phyloP scores from a whole-genome alignment of 2,888 invertebrate species.

The Leptura quadrifasciata region DNA sequence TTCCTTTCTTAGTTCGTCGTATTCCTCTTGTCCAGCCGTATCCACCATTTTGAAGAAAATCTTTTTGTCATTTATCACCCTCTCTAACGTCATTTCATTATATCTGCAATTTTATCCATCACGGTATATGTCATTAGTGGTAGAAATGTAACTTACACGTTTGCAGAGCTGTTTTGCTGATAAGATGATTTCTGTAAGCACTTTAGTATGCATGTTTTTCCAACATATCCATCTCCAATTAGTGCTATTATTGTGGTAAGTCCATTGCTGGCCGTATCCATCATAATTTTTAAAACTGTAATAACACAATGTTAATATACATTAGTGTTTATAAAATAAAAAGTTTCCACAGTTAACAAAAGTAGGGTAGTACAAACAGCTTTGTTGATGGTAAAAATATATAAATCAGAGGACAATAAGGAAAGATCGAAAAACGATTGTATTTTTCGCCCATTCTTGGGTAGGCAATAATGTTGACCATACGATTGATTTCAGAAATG shows the following conservation, averaged over 20 bases:
- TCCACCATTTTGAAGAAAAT: constrained; percentile 67
- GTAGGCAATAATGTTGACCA: too few species aligned
- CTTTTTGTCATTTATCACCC: constrained; percentile 33
- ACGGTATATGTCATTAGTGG: background rate
- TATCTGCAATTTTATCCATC: constrained; percentile 41
- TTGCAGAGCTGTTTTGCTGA: constrained; percentile 29
- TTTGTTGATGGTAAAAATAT: too few species aligned
- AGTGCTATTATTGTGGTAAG: constrained; percentile 47
- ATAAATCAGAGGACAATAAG: too few species aligned
- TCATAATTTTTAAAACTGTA: background rate
- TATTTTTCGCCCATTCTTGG: too few species aligned
- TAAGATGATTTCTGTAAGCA: constrained; percentile 80
- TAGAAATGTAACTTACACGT: constrained; percentile 47
- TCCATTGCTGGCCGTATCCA: background rate
- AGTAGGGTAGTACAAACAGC: too few species aligned
- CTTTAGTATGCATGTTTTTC: constrained; percentile 89
- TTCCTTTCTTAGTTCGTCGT: constrained; percentile 65
- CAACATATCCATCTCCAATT: constrained; percentile 90
- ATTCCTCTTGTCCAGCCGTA: constrained; percentile 91
- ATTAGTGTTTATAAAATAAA: too few species aligned
- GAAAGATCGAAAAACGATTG: too few species aligned
- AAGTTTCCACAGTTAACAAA: too few species aligned
- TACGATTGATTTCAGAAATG: too few species aligned
- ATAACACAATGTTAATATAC: background rate
- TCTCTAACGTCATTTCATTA: constrained; percentile 44